Conservation (phyloP, 1,140 invertebrate species). For the Pogonus chalceus region DNA sequence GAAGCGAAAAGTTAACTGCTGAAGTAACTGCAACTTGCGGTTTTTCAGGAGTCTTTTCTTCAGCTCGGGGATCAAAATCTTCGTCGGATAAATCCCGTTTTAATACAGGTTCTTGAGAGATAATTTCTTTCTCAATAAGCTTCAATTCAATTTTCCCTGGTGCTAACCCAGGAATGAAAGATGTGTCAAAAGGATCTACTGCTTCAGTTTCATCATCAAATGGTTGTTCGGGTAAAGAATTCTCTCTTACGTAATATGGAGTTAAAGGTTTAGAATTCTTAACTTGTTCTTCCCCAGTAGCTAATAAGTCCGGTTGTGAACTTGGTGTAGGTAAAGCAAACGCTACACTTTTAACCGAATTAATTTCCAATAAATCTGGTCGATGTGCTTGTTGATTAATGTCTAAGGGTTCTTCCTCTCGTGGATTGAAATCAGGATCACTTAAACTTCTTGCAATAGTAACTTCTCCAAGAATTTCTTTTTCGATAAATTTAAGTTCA, state of each 20-base stretch:
- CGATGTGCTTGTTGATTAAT: conserved; percentile 40
- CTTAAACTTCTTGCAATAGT: conserved; percentile 40
- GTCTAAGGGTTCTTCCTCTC: conserved; percentile 35
- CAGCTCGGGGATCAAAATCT: conserved; percentile 45
- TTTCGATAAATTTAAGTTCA: conserved; percentile 68
- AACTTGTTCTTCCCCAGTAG: conserved; percentile 26
- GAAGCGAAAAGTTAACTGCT: conserved; percentile 23
- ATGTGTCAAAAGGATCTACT: conserved; percentile 57
- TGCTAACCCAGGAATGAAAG: conserved; percentile 42
- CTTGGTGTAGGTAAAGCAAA: conserved; percentile 51
- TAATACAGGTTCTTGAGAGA: conserved; percentile 31
- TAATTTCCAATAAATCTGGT: conserved; percentile 44
- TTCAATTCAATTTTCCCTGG: conserved; percentile 51
- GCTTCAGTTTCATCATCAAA: conserved; percentile 38
- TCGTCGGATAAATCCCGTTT: conserved; percentile 43
- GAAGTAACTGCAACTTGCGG: conserved; percentile 16
- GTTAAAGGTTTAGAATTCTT: conserved; percentile 59
- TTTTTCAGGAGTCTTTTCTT: conserved; percentile 20
- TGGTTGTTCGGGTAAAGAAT: conserved; percentile 43
- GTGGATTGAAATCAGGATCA: conserved; percentile 67
- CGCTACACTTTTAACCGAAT: conserved; percentile 51
- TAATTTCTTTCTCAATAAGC: conserved; percentile 48
- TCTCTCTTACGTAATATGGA: conserved; percentile 60
- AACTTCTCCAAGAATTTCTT: conserved; percentile 53
- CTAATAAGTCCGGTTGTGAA: conserved; percentile 30